A percentile compares a stretch with the other conserved stretches of the same genome.
phyloP scores from a whole-genome alignment of 53 echinoderm and acorn worm species.

The Arbacia lixula region DNA sequence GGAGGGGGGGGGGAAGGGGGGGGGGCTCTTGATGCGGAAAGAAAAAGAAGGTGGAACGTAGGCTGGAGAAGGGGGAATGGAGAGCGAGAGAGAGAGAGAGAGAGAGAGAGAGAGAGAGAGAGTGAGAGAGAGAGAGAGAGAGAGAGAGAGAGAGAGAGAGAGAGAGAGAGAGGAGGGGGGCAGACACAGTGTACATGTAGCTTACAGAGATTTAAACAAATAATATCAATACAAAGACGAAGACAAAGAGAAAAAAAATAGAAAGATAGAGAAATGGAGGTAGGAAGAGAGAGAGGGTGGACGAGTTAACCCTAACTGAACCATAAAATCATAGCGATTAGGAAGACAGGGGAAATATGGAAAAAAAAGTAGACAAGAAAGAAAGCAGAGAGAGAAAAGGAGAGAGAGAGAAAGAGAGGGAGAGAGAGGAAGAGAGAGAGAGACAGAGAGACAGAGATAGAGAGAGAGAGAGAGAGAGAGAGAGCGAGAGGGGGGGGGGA shows the following conservation, averaged over 20 bases:
- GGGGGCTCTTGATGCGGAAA: background rate
- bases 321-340: background rate
- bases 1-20: background rate
- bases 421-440: background rate
- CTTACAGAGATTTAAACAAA: too few species aligned
- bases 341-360: background rate
- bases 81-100: background rate
- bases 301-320: too few species aligned
- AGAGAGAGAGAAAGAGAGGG: background rate
- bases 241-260: background rate
- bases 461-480: background rate
- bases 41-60: too few species aligned
- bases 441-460: background rate
- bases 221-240: background rate
- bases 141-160: background rate
- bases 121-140: background rate
- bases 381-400: background rate
- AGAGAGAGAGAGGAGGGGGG: background rate
- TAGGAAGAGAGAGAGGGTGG: too few species aligned
- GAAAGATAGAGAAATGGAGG: background rate
- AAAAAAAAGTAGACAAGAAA: background rate
- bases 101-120: background rate
- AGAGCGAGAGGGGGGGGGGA: background rate
- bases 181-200: background rate
- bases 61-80: background rate